Base-by-base conservation (phyloP, 2,113 vertebrate species). In the Oryzias curvinotus region DNA sequence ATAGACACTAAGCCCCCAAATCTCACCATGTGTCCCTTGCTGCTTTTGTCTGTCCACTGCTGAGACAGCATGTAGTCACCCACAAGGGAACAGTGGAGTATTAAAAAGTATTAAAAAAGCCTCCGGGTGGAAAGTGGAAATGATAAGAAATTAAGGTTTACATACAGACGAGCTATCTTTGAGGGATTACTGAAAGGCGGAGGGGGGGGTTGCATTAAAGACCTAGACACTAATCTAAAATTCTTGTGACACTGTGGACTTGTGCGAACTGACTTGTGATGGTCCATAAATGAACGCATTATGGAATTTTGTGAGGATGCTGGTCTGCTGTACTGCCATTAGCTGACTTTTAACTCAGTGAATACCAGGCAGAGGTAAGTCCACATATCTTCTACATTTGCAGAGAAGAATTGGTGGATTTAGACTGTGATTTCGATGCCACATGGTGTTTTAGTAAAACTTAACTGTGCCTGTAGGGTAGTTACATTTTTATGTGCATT, bases 121-220 rank as follows among this genome's bases (percentile, higher is more conserved):
- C 64, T 77, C 72, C 14, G 23, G 77, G 59, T 63, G 51, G 71
- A 67, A 83, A 74, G 63, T 62, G 58, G 65, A 80, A 59, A 69
- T 13, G 83, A 87, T 88, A 83, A 87, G 78, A 69, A 74, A 81
- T 83, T 44, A 76, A 85, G 80, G 84, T 88, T 78, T 82, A 79
- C 79, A 71, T 68, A 63, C 62, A 66, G 71, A 51, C 21, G 18
- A 25, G 73, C 51, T 73, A 72, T 77, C 71, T 80, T 54, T 62
- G 64, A 73, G 62, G 75, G 71, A 81, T 87, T 84, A 77, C 57
- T n/a, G 26, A 57, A 65, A 74, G 10, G 36, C 36, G 36, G 8
- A 12, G 30, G 55, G 23, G 41, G 52, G 65, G 51, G 28, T 18
- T 52, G 53, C 58, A 18, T 64, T 55, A 21, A 1, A 0, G 57